These are phyloP conservation scores for Bradynema listronoti DNA, from an alignment of 1,140 invertebrate species.

Conservation along the genomic window DNA sequence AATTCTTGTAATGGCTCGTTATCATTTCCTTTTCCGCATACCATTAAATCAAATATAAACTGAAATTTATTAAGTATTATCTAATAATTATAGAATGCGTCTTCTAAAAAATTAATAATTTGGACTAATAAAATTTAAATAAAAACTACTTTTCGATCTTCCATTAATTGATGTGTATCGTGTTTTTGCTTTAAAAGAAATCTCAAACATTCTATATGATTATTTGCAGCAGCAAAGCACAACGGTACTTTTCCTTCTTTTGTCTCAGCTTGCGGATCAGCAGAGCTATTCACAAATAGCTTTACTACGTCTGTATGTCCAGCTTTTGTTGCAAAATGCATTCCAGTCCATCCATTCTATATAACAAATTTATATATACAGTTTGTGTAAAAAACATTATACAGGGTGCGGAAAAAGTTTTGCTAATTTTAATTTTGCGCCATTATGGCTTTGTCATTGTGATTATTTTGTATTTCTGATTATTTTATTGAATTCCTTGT, in stretches of 20 bases:
- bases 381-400: too few species aligned
- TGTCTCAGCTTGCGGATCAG: slow-evolving; percentile 71
- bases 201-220: slow-evolving; percentile 71
- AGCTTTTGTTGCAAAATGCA: slow-evolving; percentile 89
- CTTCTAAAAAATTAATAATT: not conserved
- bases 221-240: slow-evolving; percentile 90
- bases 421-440: too few species aligned
- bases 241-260: slow-evolving; percentile 81
- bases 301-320: slow-evolving; percentile 90
- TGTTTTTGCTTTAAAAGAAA: slow-evolving; percentile 95
- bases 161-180: slow-evolving; percentile 90
- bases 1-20: slow-evolving; percentile 76
- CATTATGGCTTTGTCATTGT: too few species aligned
- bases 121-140: not conserved
- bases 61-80: slow-evolving; percentile 53
- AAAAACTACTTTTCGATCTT: slow-evolving; percentile 61
- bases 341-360: slow-evolving; percentile 85
- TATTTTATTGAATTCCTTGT: too few species aligned
- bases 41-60: slow-evolving; percentile 97
- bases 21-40: slow-evolving; percentile 89
- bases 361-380: too few species aligned
- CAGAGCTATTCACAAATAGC: slow-evolving; percentile 85
- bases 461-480: too few species aligned
- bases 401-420: too few species aligned
- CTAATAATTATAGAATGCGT: not conserved